Percentiles rank a stretch among this genome's conserved stretches.
Evolutionary conservation across 2,113 vertebrate genomes (phyloP).

Genomic region (Microcebus tavaratra): DNA sequence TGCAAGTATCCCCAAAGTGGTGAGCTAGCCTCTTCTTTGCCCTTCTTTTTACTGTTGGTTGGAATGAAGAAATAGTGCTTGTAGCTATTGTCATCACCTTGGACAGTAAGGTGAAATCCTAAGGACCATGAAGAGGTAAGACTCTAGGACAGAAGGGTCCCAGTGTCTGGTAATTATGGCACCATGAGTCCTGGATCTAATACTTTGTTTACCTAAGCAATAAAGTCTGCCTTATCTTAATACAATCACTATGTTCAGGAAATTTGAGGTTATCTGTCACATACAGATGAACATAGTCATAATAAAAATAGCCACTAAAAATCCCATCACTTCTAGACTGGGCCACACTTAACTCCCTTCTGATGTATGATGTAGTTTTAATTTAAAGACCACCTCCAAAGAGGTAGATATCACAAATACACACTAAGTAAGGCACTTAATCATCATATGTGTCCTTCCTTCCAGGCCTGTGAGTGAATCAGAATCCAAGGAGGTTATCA

Average conservation of each 20-base stretch:
- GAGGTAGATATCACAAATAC: not conserved
- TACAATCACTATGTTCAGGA: not conserved
- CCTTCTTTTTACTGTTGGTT: not conserved
- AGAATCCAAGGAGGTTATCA: not conserved
- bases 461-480: not conserved
- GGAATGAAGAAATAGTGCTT: not conserved
- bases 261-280: not conserved
- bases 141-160: no score
- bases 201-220: not conserved
- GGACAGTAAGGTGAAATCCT: not conserved
- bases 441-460: not conserved
- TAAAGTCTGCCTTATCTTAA: not conserved
- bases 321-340: not conserved
- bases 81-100: not conserved
- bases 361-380: not conserved
- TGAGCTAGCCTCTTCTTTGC: not conserved
- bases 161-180: not conserved
- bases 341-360: not conserved
- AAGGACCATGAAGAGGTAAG: not conserved
- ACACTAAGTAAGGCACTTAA: not conserved
- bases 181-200: not conserved
- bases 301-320: conserved; percentile 34
- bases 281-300: not conserved
- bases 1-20: not conserved
- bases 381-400: not conserved